phyloP scores from a whole-genome alignment of 2,113 vertebrate species.

The Seriola rivoliana region DNA sequence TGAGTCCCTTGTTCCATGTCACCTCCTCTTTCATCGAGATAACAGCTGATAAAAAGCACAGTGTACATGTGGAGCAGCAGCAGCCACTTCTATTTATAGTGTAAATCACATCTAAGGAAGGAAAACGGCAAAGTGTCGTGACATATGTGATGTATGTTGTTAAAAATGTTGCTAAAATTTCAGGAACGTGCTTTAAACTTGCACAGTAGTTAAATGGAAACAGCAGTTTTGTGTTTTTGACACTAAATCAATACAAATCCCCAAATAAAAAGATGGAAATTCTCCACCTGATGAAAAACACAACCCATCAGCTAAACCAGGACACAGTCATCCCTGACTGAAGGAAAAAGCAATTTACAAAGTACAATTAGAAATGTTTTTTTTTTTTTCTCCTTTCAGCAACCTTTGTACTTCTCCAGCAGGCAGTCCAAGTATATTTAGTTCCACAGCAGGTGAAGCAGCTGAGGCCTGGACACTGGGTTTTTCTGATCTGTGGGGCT shows the following conservation, averaged over 20 bases:
- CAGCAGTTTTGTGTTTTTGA: background rate
- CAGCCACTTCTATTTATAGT: background rate
- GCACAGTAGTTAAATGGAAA: background rate
- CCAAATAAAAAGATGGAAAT: background rate
- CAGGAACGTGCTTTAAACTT: background rate
- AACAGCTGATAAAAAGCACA: background rate
- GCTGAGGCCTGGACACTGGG: background rate
- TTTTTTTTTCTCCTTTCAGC: background rate
- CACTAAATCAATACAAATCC: background rate
- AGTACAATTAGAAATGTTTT: background rate
- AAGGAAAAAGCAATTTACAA: conserved; percentile 27
- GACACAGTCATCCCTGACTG: background rate
- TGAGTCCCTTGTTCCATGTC: background rate
- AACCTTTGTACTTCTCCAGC: conserved; percentile 4
- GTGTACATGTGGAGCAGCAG: background rate
- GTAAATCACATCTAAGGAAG: background rate
- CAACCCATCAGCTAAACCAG: background rate
- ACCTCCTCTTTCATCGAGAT: background rate
- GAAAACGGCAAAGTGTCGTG: background rate
- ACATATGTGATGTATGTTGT: background rate
- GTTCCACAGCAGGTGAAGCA: conserved; percentile 20
- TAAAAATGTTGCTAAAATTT: background rate
- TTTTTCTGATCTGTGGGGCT: conserved; percentile 18
- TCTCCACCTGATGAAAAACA: background rate
- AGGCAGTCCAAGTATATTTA: background rate